Base-by-base conservation (phyloP, 2,797 vertebrate species). In the Myotis planiceps region DNA sequence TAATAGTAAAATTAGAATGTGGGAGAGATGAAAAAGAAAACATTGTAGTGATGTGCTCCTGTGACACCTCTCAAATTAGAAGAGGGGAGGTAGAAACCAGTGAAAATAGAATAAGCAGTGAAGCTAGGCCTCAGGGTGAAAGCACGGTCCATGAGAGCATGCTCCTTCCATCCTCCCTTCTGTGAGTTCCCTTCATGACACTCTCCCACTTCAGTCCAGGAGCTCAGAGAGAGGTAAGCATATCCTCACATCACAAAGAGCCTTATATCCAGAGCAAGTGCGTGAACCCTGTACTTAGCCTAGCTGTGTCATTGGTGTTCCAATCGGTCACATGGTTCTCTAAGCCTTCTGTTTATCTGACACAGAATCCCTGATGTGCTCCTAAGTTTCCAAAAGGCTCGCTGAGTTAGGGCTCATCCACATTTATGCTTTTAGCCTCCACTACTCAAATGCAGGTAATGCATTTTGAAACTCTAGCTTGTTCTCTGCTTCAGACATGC, bases 381-480 rank as follows among this genome's bases (percentile, higher is more conserved):
- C 32, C 75, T 34, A 69, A 55, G 72, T 65, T 72, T 63, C 69
- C 37, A 14, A 5, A 4, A 68, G 3, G 29, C 39, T 4, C 47
- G 15, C n/a, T n/a, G 15, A 10, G 60, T 82, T 55, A 37, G 71
- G 74, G 19, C 2, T 86, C 47, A 23, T 15, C 9, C 10, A 29
- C 19, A 18, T 23, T 13, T 29, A 2, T n/a, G 4, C 45, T 3
- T 60, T 55, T 60, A 47, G 13, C 37, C 23, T 9, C 58, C 81
- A 15, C 21, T 39, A 68, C 21, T 65, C 53, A 90, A 80, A 34
- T 4, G 14, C 16, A 88, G 47, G 25, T 15, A 14, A n/a, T n/a
- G 39, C 19, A 47, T 66, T 92, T 45, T 72, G 32, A 78, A 94
- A 78, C 10, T 16, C 9, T 74, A 47, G 45, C 14, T 90, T 78